Percentiles rank a stretch among this genome's conserved stretches.
Conservation (phyloP, 1,140 invertebrate species). For the Drosophila funebris region DNA sequence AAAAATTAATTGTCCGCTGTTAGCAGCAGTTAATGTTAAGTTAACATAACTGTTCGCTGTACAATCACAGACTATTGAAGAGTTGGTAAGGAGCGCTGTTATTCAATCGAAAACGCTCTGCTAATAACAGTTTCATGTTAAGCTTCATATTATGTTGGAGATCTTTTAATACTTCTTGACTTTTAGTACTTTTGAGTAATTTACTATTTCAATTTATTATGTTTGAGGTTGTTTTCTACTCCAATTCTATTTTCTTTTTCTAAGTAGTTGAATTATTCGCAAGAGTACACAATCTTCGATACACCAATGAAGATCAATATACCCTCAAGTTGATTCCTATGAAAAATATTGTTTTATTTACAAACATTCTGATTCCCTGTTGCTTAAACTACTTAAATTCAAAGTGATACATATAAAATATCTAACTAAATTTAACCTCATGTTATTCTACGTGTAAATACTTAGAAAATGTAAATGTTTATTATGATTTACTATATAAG, state of each 20-base stretch:
- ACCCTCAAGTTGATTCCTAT: not conserved
- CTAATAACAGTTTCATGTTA: not conserved
- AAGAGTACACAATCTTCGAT: no score
- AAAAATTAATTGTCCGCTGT: not conserved
- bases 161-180: no score
- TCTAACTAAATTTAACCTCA: not conserved
- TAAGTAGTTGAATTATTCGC: no score
- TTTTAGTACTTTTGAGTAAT: no score
- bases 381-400: not conserved
- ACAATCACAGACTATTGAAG: not conserved
- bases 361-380: not conserved
- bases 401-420: conserved; percentile 6
- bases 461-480: not conserved
- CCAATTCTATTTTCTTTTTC: no score
- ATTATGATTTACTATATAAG: not conserved
- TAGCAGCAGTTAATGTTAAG: not conserved
- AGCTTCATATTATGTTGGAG: not conserved
- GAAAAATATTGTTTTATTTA: conserved; percentile 9
- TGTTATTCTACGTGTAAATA: not conserved
- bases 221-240: no score
- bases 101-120: no score
- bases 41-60: not conserved
- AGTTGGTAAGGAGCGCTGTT: not conserved
- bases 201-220: no score
- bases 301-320: no score